Evolutionary conservation across 2,113 vertebrate genomes (phyloP).

Genomic region (Phalacrocorax brasilianus): DNA sequence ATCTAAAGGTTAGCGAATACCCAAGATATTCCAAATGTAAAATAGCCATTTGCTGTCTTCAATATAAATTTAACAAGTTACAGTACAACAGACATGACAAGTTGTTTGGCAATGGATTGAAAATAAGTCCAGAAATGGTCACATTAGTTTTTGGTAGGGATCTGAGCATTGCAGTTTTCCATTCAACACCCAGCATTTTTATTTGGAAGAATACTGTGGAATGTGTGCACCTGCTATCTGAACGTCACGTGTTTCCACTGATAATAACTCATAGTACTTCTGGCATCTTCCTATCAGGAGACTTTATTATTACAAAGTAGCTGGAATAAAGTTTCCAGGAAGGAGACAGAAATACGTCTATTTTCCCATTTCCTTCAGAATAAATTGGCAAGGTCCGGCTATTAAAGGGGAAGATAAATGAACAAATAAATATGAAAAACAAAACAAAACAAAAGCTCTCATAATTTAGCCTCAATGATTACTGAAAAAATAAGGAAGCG

Average conservation of each 20-base stretch:
- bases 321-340: not conserved
- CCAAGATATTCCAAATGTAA: not conserved
- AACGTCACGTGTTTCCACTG: not conserved
- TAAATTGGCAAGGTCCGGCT: not conserved
- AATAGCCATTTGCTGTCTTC: not conserved
- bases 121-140: not conserved
- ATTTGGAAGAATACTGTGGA: not conserved
- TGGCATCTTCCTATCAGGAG: not conserved
- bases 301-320: not conserved
- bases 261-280: not conserved
- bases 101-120: not conserved
- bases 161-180: not conserved
- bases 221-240: not conserved
- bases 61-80: not conserved
- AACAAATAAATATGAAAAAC: not conserved
- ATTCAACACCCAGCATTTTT: not conserved
- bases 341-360: not conserved
- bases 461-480: not conserved
- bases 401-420: not conserved
- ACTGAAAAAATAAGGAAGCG: not conserved
- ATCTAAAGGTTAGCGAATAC: not conserved
- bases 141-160: not conserved
- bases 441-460: not conserved
- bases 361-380: not conserved
- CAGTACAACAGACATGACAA: not conserved